phyloP scores from a whole-genome alignment of 2,797 vertebrate species.

The Alcedo quadribrachys region DNA sequence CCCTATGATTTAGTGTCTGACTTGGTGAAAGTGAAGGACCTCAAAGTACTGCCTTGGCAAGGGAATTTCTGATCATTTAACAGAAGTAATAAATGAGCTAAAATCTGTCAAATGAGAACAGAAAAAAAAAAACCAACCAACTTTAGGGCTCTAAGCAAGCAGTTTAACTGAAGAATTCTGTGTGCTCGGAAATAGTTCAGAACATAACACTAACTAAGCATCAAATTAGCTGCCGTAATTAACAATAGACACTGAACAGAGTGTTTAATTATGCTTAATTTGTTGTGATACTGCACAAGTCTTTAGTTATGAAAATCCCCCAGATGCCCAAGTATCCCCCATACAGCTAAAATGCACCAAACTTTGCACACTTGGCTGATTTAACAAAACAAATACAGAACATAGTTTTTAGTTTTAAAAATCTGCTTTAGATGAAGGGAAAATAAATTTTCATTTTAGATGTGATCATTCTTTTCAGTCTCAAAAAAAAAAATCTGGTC shows the following conservation, averaged over 20 bases:
- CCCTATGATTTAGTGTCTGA: conserved; percentile 84
- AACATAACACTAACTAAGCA: conserved; percentile 67
- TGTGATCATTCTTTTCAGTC: neutral
- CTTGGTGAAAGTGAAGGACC: conserved; percentile 82
- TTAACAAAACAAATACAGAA: conserved; percentile 4
- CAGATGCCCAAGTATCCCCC: conserved; percentile 28
- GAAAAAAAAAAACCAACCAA: conserved; percentile 52
- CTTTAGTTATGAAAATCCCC: conserved; percentile 59
- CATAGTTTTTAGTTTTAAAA: conserved; percentile 31
- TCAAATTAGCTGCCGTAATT: conserved; percentile 75
- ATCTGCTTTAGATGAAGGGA: neutral
- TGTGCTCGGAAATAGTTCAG: conserved; percentile 57
- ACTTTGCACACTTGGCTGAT: conserved; percentile 44
- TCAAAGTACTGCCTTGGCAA: conserved; percentile 79
- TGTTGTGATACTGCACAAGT: conserved; percentile 63
- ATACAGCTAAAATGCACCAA: conserved; percentile 23
- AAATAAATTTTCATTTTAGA: neutral
- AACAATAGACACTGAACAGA: conserved; percentile 74
- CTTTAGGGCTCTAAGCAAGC: conserved; percentile 37
- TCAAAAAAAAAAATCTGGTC: neutral
- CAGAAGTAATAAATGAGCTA: conserved; percentile 72
- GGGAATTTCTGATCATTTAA: conserved; percentile 75
- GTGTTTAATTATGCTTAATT: conserved; percentile 72
- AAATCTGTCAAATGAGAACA: conserved; percentile 54
- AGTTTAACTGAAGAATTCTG: conserved; percentile 58